A percentile compares a stretch with the other conserved stretches of the same genome.
These are phyloP conservation scores for Indicator indicator DNA, from an alignment of 2,113 vertebrate genomes.

Conservation along the genomic window DNA sequence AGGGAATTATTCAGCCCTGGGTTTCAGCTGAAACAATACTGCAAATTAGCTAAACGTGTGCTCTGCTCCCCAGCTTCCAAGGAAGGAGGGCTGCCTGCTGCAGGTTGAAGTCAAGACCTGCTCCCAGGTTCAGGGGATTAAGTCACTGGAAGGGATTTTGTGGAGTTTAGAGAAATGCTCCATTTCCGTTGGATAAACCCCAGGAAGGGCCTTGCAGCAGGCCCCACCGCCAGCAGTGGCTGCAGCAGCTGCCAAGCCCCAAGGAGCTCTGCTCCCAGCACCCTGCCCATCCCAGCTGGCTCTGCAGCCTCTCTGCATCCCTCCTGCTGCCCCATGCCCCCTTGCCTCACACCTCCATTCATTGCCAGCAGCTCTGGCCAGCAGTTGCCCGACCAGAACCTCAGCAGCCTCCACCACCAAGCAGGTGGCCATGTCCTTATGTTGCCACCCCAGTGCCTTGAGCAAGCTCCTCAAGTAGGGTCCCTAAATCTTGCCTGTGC, in stretches of 20 bases:
- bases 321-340: background rate
- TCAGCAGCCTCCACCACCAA: background rate
- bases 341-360: fast-evolving
- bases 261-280: background rate
- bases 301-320: background rate
- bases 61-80: background rate
- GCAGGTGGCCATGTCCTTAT: fast-evolving
- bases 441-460: background rate
- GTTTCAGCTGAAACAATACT: constrained; percentile 69
- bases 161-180: background rate
- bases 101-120: background rate
- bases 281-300: background rate
- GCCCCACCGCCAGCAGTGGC: fast-evolving
- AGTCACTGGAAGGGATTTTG: background rate
- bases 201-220: background rate
- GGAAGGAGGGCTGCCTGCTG: background rate
- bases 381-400: background rate
- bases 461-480: background rate
- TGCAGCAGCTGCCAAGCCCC: fast-evolving
- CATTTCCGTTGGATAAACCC: background rate
- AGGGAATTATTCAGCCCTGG: constrained; percentile 60
- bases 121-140: background rate
- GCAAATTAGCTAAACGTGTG: constrained; percentile 37
- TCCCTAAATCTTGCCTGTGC: background rate
- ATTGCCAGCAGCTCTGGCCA: fast-evolving